Percentiles rank a stretch among this genome's conserved stretches.
These are phyloP conservation scores for Palythoa heliodiscus DNA, from an alignment of 92 coral and sea anemone species.

Conservation along the genomic window DNA sequence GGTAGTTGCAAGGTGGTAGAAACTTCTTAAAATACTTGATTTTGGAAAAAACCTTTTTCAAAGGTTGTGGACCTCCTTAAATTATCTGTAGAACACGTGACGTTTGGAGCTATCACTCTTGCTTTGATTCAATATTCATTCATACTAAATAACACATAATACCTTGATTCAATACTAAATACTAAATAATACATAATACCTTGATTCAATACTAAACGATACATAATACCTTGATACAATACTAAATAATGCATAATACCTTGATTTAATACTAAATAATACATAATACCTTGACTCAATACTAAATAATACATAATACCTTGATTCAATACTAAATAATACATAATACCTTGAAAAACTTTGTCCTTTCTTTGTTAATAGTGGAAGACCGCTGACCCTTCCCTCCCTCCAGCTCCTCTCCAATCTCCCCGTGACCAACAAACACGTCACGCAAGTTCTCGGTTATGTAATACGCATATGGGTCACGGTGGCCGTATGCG, in stretches of 20 bases:
- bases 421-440: constrained; percentile 56
- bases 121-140: background rate
- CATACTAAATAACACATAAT: background rate
- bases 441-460: constrained; percentile 79
- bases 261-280: constrained; percentile 22
- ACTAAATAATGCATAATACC: too few species aligned
- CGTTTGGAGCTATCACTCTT: background rate
- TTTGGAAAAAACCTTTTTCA: too few species aligned
- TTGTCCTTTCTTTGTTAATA: constrained; percentile 39
- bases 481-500: constrained; percentile 97
- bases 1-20: too few species aligned
- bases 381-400: constrained; percentile 45
- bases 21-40: too few species aligned
- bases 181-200: too few species aligned
- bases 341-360: constrained; percentile 55
- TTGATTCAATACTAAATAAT: background rate
- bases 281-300: background rate
- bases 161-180: too few species aligned
- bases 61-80: too few species aligned
- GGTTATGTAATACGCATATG: constrained; percentile 86
- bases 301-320: background rate
- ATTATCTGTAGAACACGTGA: too few species aligned
- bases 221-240: constrained; percentile 51
- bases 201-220: too few species aligned
- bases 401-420: constrained; percentile 58